phyloP scores from a whole-genome alignment of 2,797 vertebrate species.

The Sebastes baramenuke region DNA sequence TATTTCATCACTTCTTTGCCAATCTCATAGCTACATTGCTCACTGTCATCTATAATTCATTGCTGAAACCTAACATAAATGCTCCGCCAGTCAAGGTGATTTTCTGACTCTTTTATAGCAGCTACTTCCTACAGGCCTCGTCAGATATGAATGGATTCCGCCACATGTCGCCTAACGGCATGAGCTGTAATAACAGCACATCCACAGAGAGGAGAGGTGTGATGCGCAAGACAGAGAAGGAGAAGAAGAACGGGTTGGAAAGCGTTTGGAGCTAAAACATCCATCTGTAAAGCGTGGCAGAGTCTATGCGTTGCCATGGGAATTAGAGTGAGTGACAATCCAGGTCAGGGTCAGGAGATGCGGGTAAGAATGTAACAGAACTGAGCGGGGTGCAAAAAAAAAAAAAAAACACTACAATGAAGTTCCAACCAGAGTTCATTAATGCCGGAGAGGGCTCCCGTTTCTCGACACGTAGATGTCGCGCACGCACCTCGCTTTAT shows the following conservation, averaged over 20 bases:
- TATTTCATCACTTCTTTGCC: slow-evolving; percentile 5
- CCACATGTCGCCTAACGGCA: neutral
- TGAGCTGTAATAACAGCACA: neutral
- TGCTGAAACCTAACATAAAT: neutral
- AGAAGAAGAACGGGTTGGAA: slow-evolving; percentile 2
- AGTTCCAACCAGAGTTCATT: slow-evolving; percentile 36
- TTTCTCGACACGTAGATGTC: slow-evolving; percentile 2
- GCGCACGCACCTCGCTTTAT: neutral
- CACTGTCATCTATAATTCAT: slow-evolving; percentile 24
- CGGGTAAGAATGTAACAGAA: slow-evolving; percentile 15
- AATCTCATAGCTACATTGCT: neutral
- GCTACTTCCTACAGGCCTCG: neutral
- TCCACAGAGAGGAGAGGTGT: slow-evolving; percentile 9
- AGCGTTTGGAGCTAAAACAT: slow-evolving; percentile 14
- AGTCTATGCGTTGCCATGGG: slow-evolving; percentile 44
- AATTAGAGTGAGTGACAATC: slow-evolving; percentile 46
- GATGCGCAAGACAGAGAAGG: neutral
- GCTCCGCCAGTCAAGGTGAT: slow-evolving; percentile 2
- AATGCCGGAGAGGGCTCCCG: slow-evolving; percentile 32
- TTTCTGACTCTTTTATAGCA: slow-evolving; percentile 2
- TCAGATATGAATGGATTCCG: slow-evolving; percentile 20
- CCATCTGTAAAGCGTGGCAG: slow-evolving; percentile 21
- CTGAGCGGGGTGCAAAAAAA: slow-evolving; percentile 2
- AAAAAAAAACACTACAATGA: slow-evolving; percentile 11
- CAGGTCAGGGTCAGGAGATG: slow-evolving; percentile 51